Percentiles rank a stretch among this genome's conserved stretches.
Evolutionary conservation across 2,797 vertebrate species (phyloP).

Genomic region (Oreonectes daqikongensis): DNA sequence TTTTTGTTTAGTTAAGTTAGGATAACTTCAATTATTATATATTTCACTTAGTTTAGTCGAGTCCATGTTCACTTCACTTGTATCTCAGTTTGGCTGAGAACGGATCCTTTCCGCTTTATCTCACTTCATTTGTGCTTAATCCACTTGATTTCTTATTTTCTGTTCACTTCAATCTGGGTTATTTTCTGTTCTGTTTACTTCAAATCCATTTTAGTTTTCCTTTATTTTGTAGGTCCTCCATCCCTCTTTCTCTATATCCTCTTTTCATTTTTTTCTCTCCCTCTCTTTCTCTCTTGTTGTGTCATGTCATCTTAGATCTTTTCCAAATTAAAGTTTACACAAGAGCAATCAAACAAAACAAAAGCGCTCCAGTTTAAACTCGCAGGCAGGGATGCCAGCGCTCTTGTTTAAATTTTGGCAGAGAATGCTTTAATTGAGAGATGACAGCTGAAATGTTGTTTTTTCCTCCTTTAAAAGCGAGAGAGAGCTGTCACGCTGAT

Average conservation of each 20-base stretch:
- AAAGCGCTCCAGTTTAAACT: conserved; percentile 61
- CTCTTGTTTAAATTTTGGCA: conserved; percentile 63
- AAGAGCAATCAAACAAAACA: conserved; percentile 67
- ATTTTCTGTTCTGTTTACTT: background rate
- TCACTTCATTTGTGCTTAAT: background rate
- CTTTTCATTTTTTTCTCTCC: background rate
- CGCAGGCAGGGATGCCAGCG: conserved; percentile 56
- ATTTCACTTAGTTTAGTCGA: too few species aligned
- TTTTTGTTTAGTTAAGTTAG: background rate
- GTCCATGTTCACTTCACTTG: background rate
- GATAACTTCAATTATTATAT: too few species aligned
- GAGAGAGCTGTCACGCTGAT: conserved; percentile 28
- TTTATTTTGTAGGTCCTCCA: background rate
- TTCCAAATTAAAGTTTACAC: conserved; percentile 71
- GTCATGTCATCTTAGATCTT: conserved; percentile 60
- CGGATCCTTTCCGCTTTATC: background rate
- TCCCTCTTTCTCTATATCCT: background rate
- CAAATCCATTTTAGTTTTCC: too few species aligned
- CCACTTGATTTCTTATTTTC: background rate
- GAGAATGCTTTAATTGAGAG: conserved; percentile 54
- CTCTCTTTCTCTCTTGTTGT: conserved; percentile 39
- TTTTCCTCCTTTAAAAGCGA: conserved; percentile 25
- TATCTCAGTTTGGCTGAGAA: background rate
- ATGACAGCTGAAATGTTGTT: conserved; percentile 58
- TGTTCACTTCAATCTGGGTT: background rate